Percentiles rank a stretch among this genome's conserved stretches.
These are phyloP conservation scores for Artibeus jamaicensis DNA, from an alignment of 2,797 vertebrate species.

Conservation along the genomic window DNA sequence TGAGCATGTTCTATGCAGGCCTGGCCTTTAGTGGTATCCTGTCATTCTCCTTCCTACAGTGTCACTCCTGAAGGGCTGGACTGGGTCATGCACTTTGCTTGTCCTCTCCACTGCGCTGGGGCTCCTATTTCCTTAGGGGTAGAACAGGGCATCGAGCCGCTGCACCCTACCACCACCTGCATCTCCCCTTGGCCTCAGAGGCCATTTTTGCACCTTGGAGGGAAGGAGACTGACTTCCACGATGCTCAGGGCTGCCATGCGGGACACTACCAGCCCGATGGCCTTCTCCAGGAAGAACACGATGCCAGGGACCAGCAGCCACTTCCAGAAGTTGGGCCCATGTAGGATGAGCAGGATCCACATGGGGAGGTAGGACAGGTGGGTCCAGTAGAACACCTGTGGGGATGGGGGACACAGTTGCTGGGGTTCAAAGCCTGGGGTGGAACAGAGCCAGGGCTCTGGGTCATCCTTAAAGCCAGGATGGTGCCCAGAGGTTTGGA, in stretches of 20 bases:
- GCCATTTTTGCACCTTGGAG: conserved; percentile 85
- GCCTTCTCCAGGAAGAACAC: conserved; percentile 90
- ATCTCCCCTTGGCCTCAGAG: not conserved
- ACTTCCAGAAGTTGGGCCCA: conserved; percentile 94
- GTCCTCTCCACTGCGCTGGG: not conserved
- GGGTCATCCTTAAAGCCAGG: not conserved
- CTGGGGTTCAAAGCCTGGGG: not conserved
- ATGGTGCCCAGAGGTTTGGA: not conserved
- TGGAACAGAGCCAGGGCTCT: not conserved
- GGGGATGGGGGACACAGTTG: not conserved
- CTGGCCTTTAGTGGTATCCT: not conserved
- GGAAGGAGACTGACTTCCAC: conserved; percentile 91
- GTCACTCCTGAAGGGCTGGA: not conserved
- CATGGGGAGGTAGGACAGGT: conserved; percentile 89
- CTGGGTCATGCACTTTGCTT: not conserved
- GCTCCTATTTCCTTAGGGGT: not conserved
- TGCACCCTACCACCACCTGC: not conserved
- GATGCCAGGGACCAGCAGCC: conserved; percentile 89
- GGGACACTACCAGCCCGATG: conserved; percentile 84
- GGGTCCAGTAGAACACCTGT: conserved; percentile 95
- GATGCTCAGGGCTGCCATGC: conserved; percentile 85
- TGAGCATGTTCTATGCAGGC: not conserved
- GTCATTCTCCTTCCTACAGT: not conserved
- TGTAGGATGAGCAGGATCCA: conserved; percentile 91
- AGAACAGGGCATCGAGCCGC: not conserved